Evolutionary conservation across 2,113 vertebrate genomes (phyloP), one percentile per base, ranked within the genome.

Genomic region (Rhea americana): DNA sequence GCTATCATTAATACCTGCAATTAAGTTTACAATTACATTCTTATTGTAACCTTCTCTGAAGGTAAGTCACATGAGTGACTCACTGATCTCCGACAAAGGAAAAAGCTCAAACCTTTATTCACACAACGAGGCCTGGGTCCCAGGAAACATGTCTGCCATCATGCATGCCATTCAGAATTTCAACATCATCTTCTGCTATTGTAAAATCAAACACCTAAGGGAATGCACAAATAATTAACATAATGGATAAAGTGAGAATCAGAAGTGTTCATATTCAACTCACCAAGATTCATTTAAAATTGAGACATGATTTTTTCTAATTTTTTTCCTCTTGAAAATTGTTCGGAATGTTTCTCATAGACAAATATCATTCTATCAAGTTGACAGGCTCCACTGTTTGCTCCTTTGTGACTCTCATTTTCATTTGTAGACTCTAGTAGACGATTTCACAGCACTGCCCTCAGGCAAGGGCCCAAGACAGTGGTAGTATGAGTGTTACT

Each of bases 81-180:
- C 50, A 22, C 6, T 55, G 76, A 75, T 62, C 9, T 68, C 30
- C 2, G 2, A 87, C 85, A 87, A 84, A 83, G 59, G 50, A 89
- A 87, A 88, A 67, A 85, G 43, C 41, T 76, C 96, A 93, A 96
- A 96, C 96, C 96, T 97, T 93, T 32, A 63, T 88, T 98, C 95
- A 98, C 74, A 95, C 89, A 82, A 98, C 89, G 82, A 80, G 71
- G 68, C 96, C 97, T 73, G 98, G 98, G 89, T 98, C 98, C 98
- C 98, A 98, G 90, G 97, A 94, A 86, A 98, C 96, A 37, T 97
- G 98, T 92, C 98, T 97, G 70, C 98, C 98, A 95, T 98, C 98
- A 93, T 98, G 98, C 97, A 98, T 82, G 80, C 89, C 80, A 39
- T 96, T 97, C 91, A 98, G 90, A 80, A 97, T 75, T 28, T 86